Conservation (phyloP, 2,797 vertebrate genomes). For the Cichlasoma orientale region DNA sequence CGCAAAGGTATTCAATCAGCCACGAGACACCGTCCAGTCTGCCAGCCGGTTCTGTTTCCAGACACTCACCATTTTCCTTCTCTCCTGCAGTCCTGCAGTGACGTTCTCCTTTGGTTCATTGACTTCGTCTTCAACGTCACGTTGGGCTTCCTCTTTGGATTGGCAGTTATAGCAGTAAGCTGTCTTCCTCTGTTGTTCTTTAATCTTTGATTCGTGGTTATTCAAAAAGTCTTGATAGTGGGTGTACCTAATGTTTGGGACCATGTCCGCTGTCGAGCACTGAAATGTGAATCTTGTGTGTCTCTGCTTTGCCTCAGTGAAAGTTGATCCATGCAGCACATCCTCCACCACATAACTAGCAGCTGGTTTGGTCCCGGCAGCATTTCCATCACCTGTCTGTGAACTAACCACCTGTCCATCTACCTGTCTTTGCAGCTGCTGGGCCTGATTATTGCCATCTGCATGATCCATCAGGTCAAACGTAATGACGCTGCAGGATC, state of each 20-base stretch:
- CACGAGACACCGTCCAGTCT: not conserved
- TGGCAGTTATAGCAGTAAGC: conserved; percentile 57
- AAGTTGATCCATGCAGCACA: no score
- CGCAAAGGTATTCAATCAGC: conserved; percentile 11
- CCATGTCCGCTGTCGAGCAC: not conserved
- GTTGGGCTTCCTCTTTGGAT: conserved; percentile 53
- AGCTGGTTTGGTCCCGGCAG: not conserved
- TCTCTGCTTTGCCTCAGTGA: no score
- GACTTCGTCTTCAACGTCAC: rapidly evolving
- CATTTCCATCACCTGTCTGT: not conserved
- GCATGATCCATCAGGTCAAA: conserved; percentile 62
- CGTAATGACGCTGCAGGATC: conserved; percentile 2
- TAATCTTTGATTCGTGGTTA: not conserved
- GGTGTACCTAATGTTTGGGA: no score
- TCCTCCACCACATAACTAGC: no score
- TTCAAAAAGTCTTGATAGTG: no score
- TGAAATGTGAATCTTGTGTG: no score
- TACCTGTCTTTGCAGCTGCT: conserved; percentile 47
- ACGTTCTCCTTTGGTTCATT: rapidly evolving
- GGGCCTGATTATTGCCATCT: conserved; percentile 55
- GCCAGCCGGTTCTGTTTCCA: not conserved
- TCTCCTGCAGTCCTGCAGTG: conserved; percentile 30
- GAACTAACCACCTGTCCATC: not conserved
- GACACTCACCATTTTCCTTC: not conserved
- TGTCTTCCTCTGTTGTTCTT: not conserved